Percentiles rank a stretch among this genome's conserved stretches.
phyloP scores from a whole-genome alignment of 2,888 invertebrate species.

The Oligia strigilis region DNA sequence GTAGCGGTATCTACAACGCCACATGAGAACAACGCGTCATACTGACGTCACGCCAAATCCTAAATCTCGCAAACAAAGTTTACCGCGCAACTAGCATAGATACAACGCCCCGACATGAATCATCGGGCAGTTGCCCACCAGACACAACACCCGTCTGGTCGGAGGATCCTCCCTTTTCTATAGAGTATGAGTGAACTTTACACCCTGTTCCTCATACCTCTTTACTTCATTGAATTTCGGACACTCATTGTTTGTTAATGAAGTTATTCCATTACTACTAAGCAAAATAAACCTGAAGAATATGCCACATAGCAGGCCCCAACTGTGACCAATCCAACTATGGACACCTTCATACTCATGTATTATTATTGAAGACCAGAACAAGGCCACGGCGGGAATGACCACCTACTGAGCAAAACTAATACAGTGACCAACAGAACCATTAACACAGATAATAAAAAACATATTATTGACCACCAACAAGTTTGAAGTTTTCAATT shows the following conservation, averaged over 20 bases:
- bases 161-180: too few species aligned
- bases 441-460: slow-evolving; percentile 17
- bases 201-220: too few species aligned
- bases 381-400: slow-evolving; percentile 9
- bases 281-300: neutral
- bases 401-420: slow-evolving; percentile 20
- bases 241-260: neutral
- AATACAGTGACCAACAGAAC: neutral
- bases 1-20: too few species aligned
- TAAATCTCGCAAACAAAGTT: too few species aligned
- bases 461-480: neutral
- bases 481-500: slow-evolving; percentile 6
- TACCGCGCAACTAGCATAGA: too few species aligned
- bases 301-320: neutral
- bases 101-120: too few species aligned
- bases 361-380: neutral
- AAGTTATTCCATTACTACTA: neutral
- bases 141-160: too few species aligned
- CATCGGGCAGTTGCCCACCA: too few species aligned
- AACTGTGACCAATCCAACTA: neutral
- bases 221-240: neutral
- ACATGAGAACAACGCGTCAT: too few species aligned
- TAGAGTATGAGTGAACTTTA: too few species aligned
- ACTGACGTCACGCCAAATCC: too few species aligned
- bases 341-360: neutral